Percentiles rank a stretch among this genome's conserved stretches.
Evolutionary conservation across 2,888 invertebrate species (phyloP).

Genomic region (Drosophila prolongata): DNA sequence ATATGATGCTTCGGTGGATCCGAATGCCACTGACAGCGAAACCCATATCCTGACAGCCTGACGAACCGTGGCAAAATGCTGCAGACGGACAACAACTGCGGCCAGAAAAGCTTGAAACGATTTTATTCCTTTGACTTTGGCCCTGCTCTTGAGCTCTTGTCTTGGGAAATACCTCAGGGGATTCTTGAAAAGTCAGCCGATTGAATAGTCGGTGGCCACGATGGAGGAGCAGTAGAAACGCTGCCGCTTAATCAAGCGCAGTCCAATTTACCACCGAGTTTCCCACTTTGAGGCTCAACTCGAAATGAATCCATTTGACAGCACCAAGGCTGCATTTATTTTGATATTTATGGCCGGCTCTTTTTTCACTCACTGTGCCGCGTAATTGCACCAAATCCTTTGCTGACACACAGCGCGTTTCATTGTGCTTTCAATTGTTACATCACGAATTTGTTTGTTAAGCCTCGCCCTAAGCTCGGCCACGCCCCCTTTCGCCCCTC

Average conservation of each 20-base stretch:
- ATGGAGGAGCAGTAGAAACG: slow-evolving; percentile 27
- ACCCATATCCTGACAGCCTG: slow-evolving; percentile 25
- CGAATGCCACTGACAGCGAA: slow-evolving; percentile 15
- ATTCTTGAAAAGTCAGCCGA: slow-evolving; percentile 1
- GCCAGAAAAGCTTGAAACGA: slow-evolving; percentile 36
- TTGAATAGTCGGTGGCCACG: slow-evolving; percentile 10
- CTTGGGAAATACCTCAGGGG: slow-evolving; percentile 23
- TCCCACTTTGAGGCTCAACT: slow-evolving; percentile 11
- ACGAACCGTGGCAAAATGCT: slow-evolving; percentile 36
- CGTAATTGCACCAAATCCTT: slow-evolving; percentile 53
- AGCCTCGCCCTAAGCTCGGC: slow-evolving; percentile 32
- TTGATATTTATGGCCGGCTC: slow-evolving; percentile 38
- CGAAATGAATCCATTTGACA: slow-evolving; percentile 44
- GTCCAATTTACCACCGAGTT: slow-evolving; percentile 13
- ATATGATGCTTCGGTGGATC: slow-evolving; percentile 20
- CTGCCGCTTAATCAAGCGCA: slow-evolving; percentile 32
- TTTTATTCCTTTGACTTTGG: slow-evolving; percentile 35
- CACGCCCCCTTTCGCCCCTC: slow-evolving; percentile 1
- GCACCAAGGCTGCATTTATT: slow-evolving; percentile 44
- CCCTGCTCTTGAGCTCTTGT: neutral
- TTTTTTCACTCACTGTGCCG: slow-evolving; percentile 33
- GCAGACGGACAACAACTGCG: slow-evolving; percentile 13
- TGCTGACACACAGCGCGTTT: slow-evolving; percentile 38
- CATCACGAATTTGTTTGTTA: slow-evolving; percentile 52
- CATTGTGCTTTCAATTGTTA: slow-evolving; percentile 42